A percentile compares a stretch with the other conserved stretches of the same genome.
These are phyloP conservation scores for Trichomalopsis sarcophagae DNA, from an alignment of 1,140 invertebrate genomes.

Conservation along the genomic window DNA sequence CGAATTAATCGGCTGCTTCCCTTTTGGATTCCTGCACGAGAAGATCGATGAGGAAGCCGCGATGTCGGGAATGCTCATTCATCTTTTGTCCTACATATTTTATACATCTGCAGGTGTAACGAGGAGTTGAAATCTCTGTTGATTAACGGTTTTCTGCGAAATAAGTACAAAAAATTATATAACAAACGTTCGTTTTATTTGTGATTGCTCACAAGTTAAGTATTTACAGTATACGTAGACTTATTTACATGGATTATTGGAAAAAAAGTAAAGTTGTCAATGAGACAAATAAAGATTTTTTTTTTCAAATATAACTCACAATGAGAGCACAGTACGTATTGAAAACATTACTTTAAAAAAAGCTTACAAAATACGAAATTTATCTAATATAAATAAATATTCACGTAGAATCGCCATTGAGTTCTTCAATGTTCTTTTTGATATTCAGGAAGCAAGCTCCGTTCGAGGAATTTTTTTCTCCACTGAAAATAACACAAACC, in stretches of 20 bases:
- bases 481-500: slow-evolving; percentile 77
- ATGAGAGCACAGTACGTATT: background rate
- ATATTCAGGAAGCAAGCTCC: slow-evolving; percentile 75
- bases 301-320: too few relatives aligned
- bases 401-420: background rate
- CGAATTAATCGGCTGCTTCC: slow-evolving; percentile 23
- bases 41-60: background rate
- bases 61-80: background rate
- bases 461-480: slow-evolving; percentile 71
- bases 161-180: background rate
- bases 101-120: background rate
- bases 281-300: too few relatives aligned
- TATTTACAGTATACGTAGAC: background rate
- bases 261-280: background rate
- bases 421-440: slow-evolving; percentile 58
- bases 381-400: background rate
- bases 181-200: background rate
- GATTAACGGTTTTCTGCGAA: background rate
- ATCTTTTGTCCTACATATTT: background rate
- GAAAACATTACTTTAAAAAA: background rate
- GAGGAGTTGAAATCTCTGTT: background rate
- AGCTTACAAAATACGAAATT: background rate
- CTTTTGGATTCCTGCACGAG: background rate
- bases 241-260: background rate
- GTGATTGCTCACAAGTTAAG: background rate